Evolutionary conservation across 2,888 invertebrate genomes (phyloP), one percentile per base, ranked within the genome.

Genomic region (Clunio marinus): DNA sequence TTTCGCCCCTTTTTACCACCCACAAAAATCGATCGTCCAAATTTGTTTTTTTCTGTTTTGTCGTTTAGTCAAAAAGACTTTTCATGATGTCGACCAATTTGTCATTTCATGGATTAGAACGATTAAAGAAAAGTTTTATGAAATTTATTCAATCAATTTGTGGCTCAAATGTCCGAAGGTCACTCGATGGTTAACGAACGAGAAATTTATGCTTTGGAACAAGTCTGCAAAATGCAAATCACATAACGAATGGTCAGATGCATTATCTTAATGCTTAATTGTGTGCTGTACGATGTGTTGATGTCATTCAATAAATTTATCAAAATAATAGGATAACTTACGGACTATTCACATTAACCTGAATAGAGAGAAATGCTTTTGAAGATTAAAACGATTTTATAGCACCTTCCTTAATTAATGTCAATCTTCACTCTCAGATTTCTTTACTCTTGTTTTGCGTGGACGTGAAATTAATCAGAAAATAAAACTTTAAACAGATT

Each of bases 121-220:
- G 41, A 22, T 62, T 62, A 62, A 62, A 41, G 62, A 62, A 62
- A 62, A 62, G 63, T 65, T 65, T 65, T 65, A 65, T 65, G 45
- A 65, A 65, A 65, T 65, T 65, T 41, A 45, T 65, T 51, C 51
- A 22, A 22, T 51, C 51, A 51, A 17, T 51, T 51, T 51, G 41
- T 10, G 41, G 7, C 41, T n/a, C n/a, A n/a, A n/a, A n/a, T n/a
- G n/a, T n/a, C n/a, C n/a, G n/a, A n/a, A n/a, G n/a, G n/a, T 41
- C 41, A 15, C 41, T 41, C 3, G 13, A 15, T 41, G 41, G 13
- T 32, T 32, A 32, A 32, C 4, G 32, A 8, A 7, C 32, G 32
- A 32, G n/a, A n/a, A 41, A 41, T n/a, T n/a, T n/a, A n/a, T n/a
- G n/a, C n/a, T 41, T 41, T 41, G 41, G 41, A 41, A 32, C n/a